phyloP scores from a whole-genome alignment of 2,113 vertebrate species.

The Microcebus lehilahytsara region DNA sequence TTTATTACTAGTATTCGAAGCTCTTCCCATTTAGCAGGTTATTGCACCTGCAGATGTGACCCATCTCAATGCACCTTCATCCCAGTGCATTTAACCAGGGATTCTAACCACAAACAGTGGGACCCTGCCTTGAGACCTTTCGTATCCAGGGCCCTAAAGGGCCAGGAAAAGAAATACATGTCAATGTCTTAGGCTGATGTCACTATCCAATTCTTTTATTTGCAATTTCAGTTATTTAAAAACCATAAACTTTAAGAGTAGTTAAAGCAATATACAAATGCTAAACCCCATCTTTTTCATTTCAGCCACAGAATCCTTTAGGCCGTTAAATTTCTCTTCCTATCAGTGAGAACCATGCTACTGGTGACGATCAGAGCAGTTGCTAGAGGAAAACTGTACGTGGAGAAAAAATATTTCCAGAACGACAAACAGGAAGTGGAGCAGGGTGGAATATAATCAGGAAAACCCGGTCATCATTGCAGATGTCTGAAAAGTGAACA shows the following conservation, averaged over 20 bases:
- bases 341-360: not conserved
- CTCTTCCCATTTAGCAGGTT: not conserved
- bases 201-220: not conserved
- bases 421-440: not conserved
- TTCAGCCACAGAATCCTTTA: not conserved
- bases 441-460: not conserved
- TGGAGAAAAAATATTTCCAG: not conserved
- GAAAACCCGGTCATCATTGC: not conserved
- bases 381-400: not conserved
- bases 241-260: not conserved
- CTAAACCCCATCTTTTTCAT: not conserved
- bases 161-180: not conserved
- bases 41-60: not conserved
- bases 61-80: not conserved
- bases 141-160: not conserved
- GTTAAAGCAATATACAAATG: not conserved
- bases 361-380: not conserved
- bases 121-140: not conserved
- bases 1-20: not conserved
- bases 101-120: not conserved
- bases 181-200: not conserved
- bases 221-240: constrained; percentile 11
- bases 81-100: not conserved
- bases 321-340: not conserved
- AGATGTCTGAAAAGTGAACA: not conserved